These are phyloP conservation scores for Tachysurus vachellii DNA, from an alignment of 2,113 vertebrate species.

Conservation along the genomic window DNA sequence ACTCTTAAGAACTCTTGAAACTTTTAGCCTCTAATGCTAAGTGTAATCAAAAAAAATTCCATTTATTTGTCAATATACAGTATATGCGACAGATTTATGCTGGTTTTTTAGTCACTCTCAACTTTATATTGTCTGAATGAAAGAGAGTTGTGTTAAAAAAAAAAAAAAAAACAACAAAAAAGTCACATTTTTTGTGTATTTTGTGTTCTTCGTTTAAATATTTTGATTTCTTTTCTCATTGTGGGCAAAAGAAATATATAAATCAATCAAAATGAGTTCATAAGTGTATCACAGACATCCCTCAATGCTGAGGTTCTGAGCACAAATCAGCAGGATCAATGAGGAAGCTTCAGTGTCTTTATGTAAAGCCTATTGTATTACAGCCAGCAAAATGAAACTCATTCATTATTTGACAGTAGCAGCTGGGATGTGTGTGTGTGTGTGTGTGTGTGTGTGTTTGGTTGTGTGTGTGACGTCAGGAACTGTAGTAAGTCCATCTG, in stretches of 20 bases:
- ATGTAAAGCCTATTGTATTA: slow-evolving; percentile 52
- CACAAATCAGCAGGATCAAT: slow-evolving; percentile 47
- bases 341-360: slow-evolving; percentile 46
- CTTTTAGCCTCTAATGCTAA: neutral
- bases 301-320: neutral
- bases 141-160: neutral
- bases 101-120: neutral
- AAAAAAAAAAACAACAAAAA: neutral
- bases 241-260: neutral
- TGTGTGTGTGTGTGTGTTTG: slow-evolving; percentile 38
- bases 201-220: neutral
- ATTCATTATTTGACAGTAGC: slow-evolving; percentile 55
- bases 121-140: too few relatives aligned
- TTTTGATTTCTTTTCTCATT: neutral
- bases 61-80: neutral
- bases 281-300: neutral
- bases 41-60: neutral
- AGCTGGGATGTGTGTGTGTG: slow-evolving; percentile 52
- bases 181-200: neutral
- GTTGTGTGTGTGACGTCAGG: slow-evolving; percentile 53
- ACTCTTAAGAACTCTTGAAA: neutral
- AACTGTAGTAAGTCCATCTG: slow-evolving; percentile 61
- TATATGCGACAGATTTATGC: neutral
- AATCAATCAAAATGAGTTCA: neutral
- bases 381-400: slow-evolving; percentile 53